These are phyloP conservation scores for Epinephelus cyanopodus DNA, from an alignment of 2,113 vertebrate genomes.

Conservation along the genomic window DNA sequence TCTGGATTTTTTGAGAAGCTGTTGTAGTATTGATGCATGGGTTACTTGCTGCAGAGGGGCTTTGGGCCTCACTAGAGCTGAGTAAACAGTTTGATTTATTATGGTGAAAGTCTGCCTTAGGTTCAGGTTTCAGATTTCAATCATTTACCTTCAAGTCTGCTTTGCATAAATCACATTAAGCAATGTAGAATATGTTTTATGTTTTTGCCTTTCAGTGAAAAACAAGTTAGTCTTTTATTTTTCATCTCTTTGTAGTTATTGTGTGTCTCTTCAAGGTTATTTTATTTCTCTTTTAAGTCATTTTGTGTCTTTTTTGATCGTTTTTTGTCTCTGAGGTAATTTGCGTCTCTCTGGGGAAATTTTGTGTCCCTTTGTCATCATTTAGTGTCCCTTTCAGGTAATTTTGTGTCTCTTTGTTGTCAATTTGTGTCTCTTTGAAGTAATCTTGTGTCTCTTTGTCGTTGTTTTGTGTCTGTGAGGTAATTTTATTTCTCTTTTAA, in stretches of 20 bases:
- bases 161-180: constrained; percentile 35
- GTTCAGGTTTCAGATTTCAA: constrained; percentile 34
- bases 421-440: too few species aligned
- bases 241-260: not conserved
- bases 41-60: constrained; percentile 33
- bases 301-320: too few species aligned
- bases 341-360: too few species aligned
- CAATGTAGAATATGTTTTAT: not conserved
- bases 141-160: constrained; percentile 40
- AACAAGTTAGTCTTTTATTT: not conserved
- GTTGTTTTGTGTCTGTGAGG: too few species aligned
- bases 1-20: constrained; percentile 20
- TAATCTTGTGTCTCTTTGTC: too few species aligned
- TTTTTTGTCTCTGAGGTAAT: too few species aligned
- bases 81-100: constrained; percentile 60
- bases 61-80: constrained; percentile 26
- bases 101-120: constrained; percentile 42
- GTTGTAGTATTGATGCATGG: constrained; percentile 50
- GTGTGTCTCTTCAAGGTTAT: too few species aligned
- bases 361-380: too few species aligned
- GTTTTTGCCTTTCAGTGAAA: constrained; percentile 6
- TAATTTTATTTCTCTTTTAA: too few species aligned
- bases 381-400: too few species aligned
- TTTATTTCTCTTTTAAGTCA: too few species aligned
- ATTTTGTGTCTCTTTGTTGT: too few species aligned